Conservation (phyloP, 2,797 vertebrate genomes). For the Syngnathus acus region DNA sequence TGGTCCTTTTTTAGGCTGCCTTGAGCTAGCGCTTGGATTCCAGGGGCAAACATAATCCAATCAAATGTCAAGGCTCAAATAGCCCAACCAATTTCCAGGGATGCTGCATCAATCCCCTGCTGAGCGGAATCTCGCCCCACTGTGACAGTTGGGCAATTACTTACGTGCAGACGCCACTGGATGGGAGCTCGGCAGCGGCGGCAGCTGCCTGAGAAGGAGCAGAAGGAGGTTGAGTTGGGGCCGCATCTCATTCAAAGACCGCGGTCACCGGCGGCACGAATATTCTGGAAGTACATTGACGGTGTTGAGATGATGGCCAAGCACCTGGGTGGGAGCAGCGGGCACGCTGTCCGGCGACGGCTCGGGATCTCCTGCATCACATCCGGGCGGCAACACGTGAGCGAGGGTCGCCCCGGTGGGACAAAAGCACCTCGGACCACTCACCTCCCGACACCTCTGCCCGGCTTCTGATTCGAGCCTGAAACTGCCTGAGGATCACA, state of each 20-base stretch:
- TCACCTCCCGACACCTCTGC: slow-evolving; percentile 48
- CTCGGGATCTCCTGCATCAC: slow-evolving; percentile 55
- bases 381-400: background rate
- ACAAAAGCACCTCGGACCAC: background rate
- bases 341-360: slow-evolving; percentile 43
- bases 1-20: too few relatives aligned
- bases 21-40: too few relatives aligned
- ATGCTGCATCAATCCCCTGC: too few relatives aligned
- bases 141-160: background rate
- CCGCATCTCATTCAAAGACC: background rate
- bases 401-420: background rate
- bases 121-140: too few relatives aligned
- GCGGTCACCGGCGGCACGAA: too few relatives aligned
- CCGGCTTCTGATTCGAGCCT: slow-evolving; percentile 50
- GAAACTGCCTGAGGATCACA: slow-evolving; percentile 69
- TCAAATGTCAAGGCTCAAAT: too few relatives aligned
- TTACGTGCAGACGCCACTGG: background rate
- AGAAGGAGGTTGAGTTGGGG: background rate
- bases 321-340: background rate
- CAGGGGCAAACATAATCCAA: too few relatives aligned
- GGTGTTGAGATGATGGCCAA: too few relatives aligned
- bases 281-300: background rate
- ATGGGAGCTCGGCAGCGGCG: background rate
- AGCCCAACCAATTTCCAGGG: too few relatives aligned
- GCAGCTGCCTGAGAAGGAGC: background rate